Evolutionary conservation across 2,888 invertebrate genomes (phyloP).

Genomic region (Miltochrista miniata): DNA sequence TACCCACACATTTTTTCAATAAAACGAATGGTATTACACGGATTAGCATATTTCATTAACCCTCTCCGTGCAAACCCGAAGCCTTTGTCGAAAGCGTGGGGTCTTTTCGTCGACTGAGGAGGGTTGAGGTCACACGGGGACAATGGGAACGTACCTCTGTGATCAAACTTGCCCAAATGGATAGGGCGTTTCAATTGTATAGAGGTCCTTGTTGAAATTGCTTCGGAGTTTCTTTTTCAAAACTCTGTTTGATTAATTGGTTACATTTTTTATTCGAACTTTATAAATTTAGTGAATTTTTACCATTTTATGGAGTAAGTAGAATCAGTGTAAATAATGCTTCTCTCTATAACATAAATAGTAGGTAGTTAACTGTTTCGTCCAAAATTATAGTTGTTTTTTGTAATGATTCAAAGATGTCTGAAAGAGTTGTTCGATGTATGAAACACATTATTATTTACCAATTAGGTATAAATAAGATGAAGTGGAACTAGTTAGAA

Average conservation of each 20-base stretch:
- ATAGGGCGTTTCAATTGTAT: constrained; percentile 19
- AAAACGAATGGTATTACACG: constrained; percentile 47
- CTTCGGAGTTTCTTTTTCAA: constrained; percentile 5
- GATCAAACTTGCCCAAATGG: constrained; percentile 31
- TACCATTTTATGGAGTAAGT: too few species aligned
- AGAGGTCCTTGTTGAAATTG: constrained; percentile 9
- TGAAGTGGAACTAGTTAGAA: too few species aligned
- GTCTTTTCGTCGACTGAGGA: constrained; percentile 19
- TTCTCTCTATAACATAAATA: too few species aligned
- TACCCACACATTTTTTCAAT: constrained; percentile 27
- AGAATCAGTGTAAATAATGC: too few species aligned
- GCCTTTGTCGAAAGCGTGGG: constrained; percentile 33
- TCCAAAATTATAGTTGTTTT: too few species aligned
- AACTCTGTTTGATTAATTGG: constrained; percentile 5
- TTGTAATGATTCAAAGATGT: too few species aligned
- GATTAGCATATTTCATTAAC: constrained; percentile 55
- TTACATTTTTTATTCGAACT: background rate
- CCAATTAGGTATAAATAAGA: too few species aligned
- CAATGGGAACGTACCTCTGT: constrained; percentile 22
- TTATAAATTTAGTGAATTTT: background rate
- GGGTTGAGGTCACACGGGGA: constrained; percentile 18
- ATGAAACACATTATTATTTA: too few species aligned
- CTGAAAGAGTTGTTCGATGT: too few species aligned
- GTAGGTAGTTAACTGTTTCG: too few species aligned
- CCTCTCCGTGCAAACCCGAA: constrained; percentile 35